Evolutionary conservation across 2,113 vertebrate species (phyloP), one percentile per base, ranked within the genome.

Genomic region (Arenaria interpres): DNA sequence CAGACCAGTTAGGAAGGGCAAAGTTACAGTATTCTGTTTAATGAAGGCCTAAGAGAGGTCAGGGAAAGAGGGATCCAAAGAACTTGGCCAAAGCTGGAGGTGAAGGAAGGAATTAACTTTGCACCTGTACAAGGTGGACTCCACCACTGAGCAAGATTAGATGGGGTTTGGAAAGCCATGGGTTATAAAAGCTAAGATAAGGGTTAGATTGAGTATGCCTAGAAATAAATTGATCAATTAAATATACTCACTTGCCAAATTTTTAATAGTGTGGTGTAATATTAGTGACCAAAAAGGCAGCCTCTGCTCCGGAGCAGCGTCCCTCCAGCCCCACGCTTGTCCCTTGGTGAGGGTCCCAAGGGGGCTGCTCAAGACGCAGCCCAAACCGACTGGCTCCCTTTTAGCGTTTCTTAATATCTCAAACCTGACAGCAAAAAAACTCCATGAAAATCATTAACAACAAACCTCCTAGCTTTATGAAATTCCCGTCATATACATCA

Each of bases 61-160:
- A 86, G 32, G 32, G 37, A 57, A 86, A 60, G 32, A 53, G 41
- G 20, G 39, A 73, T 62, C 60, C 46, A 53, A 77, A 41, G 87
- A 91, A 73, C 43, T 20, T 16, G 60, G 54, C 7, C 93, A 48
- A 71, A 85, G 62, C 51, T 68, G 85, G 54, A 89, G 59, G 85
- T 39, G 54, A 89, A 94, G 74, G 81, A 82, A 68, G 43, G 88
- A 82, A 93, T 89, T 95, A 71, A 89, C 73, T 84, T 54, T 43
- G 3, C 62, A 46, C 6, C 37, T 37, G 37, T 23, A 39, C 39
- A 5, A 85, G 78, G 33, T 7, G 35, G 66, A 67, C 56, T 89
- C 90, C 85, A 75, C 50, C 88, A 39, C 56, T 0, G 7, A 82
- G 67, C 6, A 8, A 81, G 76, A 86, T 51, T 27, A 92, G 78